Percentiles rank a stretch among this genome's conserved stretches.
Evolutionary conservation across 2,797 vertebrate genomes (phyloP).

Genomic region (Apogon talboti): DNA sequence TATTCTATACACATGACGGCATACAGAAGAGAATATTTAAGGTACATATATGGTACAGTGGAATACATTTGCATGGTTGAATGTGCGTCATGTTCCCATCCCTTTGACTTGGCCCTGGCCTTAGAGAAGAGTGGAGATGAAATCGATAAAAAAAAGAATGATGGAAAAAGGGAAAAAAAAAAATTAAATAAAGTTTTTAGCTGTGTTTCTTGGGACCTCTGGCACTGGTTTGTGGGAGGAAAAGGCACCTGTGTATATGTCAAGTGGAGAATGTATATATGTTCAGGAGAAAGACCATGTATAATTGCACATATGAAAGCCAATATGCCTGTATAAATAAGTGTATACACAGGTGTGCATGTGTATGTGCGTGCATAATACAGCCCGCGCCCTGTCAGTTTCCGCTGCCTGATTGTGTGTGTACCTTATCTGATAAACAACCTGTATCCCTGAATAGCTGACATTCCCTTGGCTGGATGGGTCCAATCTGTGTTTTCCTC

Average conservation of each 20-base stretch:
- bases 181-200: slow-evolving; percentile 26
- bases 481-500: slow-evolving; percentile 56
- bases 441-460: slow-evolving; percentile 65
- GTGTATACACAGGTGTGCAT: slow-evolving; percentile 73
- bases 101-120: slow-evolving; percentile 44
- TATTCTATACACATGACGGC: slow-evolving; percentile 72
- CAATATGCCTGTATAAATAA: slow-evolving; percentile 64
- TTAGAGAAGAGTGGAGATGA: slow-evolving; percentile 50
- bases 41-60: slow-evolving; percentile 55
- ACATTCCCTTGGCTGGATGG: slow-evolving; percentile 71
- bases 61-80: slow-evolving; percentile 68
- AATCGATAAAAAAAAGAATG: slow-evolving; percentile 60
- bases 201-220: slow-evolving; percentile 40
- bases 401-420: slow-evolving; percentile 77
- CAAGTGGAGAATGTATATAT: slow-evolving; percentile 58
- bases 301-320: slow-evolving; percentile 69
- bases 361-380: slow-evolving; percentile 46
- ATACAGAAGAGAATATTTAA: slow-evolving; percentile 66
- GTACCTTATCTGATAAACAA: slow-evolving; percentile 82
- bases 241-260: slow-evolving; percentile 67
- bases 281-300: slow-evolving; percentile 49
- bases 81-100: slow-evolving; percentile 67
- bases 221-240: slow-evolving; percentile 44
- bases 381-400: slow-evolving; percentile 62
- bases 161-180: slow-evolving; percentile 34